Base-by-base conservation (phyloP, 2,888 invertebrate species). In the Petrophora chlorosata region DNA sequence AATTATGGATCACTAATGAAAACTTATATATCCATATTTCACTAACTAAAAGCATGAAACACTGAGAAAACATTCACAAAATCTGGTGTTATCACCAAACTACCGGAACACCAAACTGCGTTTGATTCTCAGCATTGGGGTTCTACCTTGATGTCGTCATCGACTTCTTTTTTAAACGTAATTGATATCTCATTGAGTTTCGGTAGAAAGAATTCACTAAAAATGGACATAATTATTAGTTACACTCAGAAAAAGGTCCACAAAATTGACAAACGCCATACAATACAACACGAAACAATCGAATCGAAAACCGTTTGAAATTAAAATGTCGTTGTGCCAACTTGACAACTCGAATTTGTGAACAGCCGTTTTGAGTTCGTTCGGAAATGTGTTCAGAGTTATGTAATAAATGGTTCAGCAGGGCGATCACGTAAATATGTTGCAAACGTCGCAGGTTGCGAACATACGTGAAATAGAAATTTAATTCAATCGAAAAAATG, bases 251-350 rank as follows among this genome's bases (percentile, higher is more conserved):
- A 57, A 63, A 76, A 76, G 70, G 69, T 78, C 75, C 68, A 59
- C 54, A 65, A 71, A 70, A 73, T 77, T 79, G 73, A 73, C 76
- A 82, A 73, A 76, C 79, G 78, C 78, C 80, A 72, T 79, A 70
- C 68, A 82, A 72, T 3, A 8, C 68, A 82, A 72, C 12, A 9
- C 77, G 75, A 65, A 74, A 67, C 68, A 61, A 61, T 56, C 68
- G 63, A 71, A 76, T 67, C 42, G 69, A 86, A 87, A 88, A 87
- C 90, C 86, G 89, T 89, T 90, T 89, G 79, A 87, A 83, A 86
- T 84, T 76, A 78, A 84, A 76, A 72, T 55, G 30, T 26, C 42
- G 10, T 53, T 45, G 26, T 73, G 65, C 80, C 82, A 82, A 74
- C 72, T 58, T 65, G 32, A 5, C 53, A 35, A 56, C 57, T 53